Conservation (phyloP, 2,888 invertebrate species). For the Amblyteles armatorius region DNA sequence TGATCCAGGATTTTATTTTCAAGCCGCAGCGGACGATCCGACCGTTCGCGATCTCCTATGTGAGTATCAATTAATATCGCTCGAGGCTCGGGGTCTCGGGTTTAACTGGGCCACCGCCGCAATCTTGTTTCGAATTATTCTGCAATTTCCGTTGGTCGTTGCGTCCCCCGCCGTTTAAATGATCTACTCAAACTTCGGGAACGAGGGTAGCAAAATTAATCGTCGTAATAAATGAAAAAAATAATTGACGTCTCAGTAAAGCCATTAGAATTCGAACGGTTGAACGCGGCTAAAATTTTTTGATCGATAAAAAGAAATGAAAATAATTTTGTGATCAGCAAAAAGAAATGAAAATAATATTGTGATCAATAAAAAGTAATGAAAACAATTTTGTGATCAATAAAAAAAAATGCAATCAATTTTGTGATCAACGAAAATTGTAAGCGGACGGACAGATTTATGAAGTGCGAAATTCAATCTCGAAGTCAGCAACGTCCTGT, state of each 20-base stretch:
- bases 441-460: neutral
- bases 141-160: slow-evolving; percentile 5
- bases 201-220: neutral
- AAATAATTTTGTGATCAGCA: no score
- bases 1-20: slow-evolving; percentile 76
- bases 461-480: slow-evolving; percentile 32
- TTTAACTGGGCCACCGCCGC: slow-evolving; percentile 19
- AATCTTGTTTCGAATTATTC: slow-evolving; percentile 40
- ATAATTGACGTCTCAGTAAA: neutral
- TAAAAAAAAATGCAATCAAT: no score
- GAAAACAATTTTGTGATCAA: no score
- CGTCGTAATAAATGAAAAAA: neutral
- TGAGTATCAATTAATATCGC: slow-evolving; percentile 45
- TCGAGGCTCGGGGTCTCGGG: slow-evolving; percentile 9
- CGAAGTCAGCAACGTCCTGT: slow-evolving; percentile 24
- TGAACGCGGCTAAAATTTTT: neutral
- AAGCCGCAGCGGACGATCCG: slow-evolving; percentile 17
- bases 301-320: no score
- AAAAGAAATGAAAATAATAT: no score
- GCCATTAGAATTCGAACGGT: neutral
- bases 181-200: slow-evolving; percentile 2
- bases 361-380: no score
- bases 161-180: neutral
- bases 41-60: slow-evolving; percentile 33
- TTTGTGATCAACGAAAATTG: neutral